Evolutionary conservation across 2,888 invertebrate species (phyloP), one percentile per base, ranked within the genome.

Genomic region (Antheraea yamamai): DNA sequence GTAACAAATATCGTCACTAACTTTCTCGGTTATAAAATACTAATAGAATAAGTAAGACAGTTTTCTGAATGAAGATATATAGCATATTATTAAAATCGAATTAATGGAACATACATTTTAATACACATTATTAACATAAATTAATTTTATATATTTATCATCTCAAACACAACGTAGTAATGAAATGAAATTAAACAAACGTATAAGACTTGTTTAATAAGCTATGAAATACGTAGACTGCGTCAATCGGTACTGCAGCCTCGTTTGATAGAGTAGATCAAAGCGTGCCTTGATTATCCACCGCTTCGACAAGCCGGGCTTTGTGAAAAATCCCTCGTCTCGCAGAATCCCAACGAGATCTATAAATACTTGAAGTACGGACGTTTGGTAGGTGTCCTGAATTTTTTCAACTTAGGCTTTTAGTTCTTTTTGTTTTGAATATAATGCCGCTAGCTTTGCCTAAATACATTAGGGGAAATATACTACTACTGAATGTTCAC

Each of bases 231-330:
- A 66, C 26, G 64, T 30, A 30, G 26, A 66, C 23, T 12, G 61
- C 64, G 64, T 66, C 64, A 30, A 66, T 30, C 26, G 64, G 10
- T 66, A 30, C 26, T 16, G 64, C 4, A 30, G 16, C 64, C 30
- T 20, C 64, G 64, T 66, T 16, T 66, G 64, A 66, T 66, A 66
- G 61, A 61, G 61, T 61, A 61, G 64, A 66, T 66, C 64, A 66
- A 66, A 66, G 64, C 64, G 64, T 66, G 30, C 30, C 30, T 66
- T 66, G 30, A 66, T 66, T 66, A 66, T 16, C 64, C 30, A 66
- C 26, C 64, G 64, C 64, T 66, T 30, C 64, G 64, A 30, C 30
- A 30, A 26, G 64, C 64, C 64, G 30, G 16, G 64, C 30, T 66
- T 30, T 30, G 64, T 66, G 64, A 66, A 66, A 66, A 30, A 66